Evolutionary conservation across 2,888 invertebrate species (phyloP), one percentile per base, ranked within the genome.

Genomic region (Acrocera orbiculus): DNA sequence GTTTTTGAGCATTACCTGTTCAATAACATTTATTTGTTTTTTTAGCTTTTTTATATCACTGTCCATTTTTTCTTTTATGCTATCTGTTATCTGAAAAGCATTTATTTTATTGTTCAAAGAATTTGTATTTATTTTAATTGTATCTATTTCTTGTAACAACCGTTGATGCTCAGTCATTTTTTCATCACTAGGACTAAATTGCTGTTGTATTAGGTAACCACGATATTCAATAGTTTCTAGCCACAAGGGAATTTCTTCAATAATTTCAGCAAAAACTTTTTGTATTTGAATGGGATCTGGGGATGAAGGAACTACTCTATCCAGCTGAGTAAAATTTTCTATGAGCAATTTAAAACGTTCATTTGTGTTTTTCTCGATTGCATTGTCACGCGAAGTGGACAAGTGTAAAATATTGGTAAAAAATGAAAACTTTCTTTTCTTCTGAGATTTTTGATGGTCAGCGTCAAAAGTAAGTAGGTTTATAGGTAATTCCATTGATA

Each of bases 191-290:
- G 69, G 68, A 14, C 62, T 62, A 1, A 64, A 65, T 51, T 68
- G 64, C 43, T 69, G 66, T n/a, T 65, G 52, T 39, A 66, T 67
- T 16, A 71, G 53, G 46, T 71, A 76, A 29, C 83, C 77, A 46
- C 74, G 70, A 44, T 82, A 82, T 51, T 83, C 82, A 38, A 86
- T 80, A 16, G 78, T 81, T 60, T 86, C 81, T 27, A 87, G 54
- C 81, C 85, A 85, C 10, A 76, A 75, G 0, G 82, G 80, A 26
- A 87, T 76, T 0, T 75, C 78, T 55, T 85, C 80, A 29, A 85
- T 75, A 0, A 82, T 71, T 15, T 75, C 72, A 8, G 81, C 69
- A 9, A 83, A 65, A 26, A 71, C 74, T 45, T 70, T 73, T 53
- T 82, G 78, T 25, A 76, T 67, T 10, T 67, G 57, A 1, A 61